Conservation (phyloP, 2,113 vertebrate genomes). For the Pseudopodoces humilis region DNA sequence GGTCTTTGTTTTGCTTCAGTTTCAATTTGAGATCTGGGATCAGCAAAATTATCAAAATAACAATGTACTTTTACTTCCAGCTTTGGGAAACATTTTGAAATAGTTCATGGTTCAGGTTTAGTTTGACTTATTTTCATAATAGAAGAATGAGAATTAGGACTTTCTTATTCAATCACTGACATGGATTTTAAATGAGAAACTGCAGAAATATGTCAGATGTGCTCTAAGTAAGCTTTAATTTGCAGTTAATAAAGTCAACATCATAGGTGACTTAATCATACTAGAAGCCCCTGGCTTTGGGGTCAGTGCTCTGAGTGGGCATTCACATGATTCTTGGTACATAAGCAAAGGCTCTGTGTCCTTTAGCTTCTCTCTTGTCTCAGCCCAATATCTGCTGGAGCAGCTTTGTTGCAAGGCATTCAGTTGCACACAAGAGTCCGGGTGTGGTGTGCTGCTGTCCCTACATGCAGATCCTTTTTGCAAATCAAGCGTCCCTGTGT, state of each 20-base stretch:
- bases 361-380: neutral
- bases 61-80: neutral
- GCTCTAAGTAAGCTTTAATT: neutral
- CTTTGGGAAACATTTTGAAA: neutral
- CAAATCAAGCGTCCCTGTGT: neutral
- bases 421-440: fast-evolving
- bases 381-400: neutral
- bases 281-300: neutral
- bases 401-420: neutral
- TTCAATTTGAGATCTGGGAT: neutral
- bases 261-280: neutral
- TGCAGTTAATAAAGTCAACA: neutral
- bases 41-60: neutral
- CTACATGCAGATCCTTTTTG: neutral
- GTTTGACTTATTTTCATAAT: neutral
- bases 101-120: neutral
- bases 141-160: neutral
- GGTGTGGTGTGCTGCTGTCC: neutral
- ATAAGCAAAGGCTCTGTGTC: neutral
- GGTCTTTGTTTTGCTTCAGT: neutral
- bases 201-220: conserved; percentile 1
- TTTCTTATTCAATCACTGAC: neutral
- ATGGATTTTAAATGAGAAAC: conserved; percentile 8
- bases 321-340: neutral
- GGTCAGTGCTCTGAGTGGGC: neutral